These are phyloP conservation scores for Gisinianus flammeolus DNA, from an alignment of 2,888 invertebrate species.

Conservation along the genomic window DNA sequence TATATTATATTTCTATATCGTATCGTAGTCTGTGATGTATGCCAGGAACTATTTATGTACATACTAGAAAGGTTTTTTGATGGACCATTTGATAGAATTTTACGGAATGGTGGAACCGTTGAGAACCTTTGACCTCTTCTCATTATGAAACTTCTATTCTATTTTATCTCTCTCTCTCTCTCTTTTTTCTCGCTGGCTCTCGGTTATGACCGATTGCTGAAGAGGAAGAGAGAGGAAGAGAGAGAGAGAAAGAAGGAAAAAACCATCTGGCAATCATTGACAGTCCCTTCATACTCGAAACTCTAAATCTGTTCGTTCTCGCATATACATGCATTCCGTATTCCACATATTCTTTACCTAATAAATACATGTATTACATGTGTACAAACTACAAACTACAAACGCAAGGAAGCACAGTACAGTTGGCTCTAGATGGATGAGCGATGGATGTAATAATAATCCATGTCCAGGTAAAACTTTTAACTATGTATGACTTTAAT, in stretches of 20 bases:
- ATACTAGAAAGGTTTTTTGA: constrained; percentile 21
- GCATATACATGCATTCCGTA: too few relatives aligned
- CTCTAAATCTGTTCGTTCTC: too few relatives aligned
- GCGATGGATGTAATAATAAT: neutral
- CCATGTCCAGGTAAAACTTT: constrained; percentile 27
- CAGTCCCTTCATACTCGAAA: constrained; percentile 9
- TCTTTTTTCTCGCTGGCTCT: constrained; percentile 1
- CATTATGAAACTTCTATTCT: constrained; percentile 32
- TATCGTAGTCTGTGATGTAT: neutral
- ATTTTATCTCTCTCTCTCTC: constrained; percentile 5
- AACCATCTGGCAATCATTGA: constrained; percentile 41
- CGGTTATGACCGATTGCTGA: constrained; percentile 37
- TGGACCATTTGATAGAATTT: constrained; percentile 23
- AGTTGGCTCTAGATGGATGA: neutral
- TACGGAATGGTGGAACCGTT: constrained; percentile 31
- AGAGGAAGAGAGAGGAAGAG: neutral
- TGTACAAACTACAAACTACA: too few relatives aligned
- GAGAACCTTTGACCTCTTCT: constrained; percentile 42
- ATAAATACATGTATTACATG: too few relatives aligned
- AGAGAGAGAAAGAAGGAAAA: constrained; percentile 11
- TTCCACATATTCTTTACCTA: too few relatives aligned
- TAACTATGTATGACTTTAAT: too few relatives aligned
- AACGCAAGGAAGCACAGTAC: too few relatives aligned
- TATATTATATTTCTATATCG: neutral
- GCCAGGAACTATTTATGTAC: neutral